Percentiles rank a stretch among this genome's conserved stretches.
These are phyloP conservation scores for Holcopasites calliopsidis DNA, from an alignment of 1,140 invertebrate species.

Conservation along the genomic window DNA sequence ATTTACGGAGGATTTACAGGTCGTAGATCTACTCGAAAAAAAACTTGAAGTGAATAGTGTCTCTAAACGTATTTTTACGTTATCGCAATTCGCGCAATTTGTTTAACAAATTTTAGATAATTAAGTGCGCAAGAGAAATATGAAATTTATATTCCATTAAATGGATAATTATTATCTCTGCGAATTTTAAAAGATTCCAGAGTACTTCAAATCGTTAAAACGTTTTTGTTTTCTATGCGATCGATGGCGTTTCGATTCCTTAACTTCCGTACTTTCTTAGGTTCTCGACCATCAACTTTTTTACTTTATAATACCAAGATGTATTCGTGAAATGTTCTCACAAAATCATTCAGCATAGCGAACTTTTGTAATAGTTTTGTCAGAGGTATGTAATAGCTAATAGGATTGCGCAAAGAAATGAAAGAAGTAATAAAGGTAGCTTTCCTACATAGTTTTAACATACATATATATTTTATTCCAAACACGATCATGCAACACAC, in stretches of 20 bases:
- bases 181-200: conserved; percentile 18
- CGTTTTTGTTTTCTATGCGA: conserved; percentile 19
- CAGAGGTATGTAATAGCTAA: conserved; percentile 57
- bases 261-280: conserved; percentile 16
- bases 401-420: conserved; percentile 58
- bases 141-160: conserved; percentile 49
- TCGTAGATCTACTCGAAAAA: conserved; percentile 45
- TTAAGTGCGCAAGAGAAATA: conserved; percentile 35
- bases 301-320: conserved; percentile 31
- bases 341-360: conserved; percentile 47
- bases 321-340: conserved; percentile 26
- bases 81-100: conserved; percentile 31
- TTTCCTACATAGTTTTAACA: conserved; percentile 67
- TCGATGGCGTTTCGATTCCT: conserved; percentile 22
- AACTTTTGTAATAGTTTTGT: conserved; percentile 61
- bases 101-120: conserved; percentile 52
- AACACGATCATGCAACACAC: background rate
- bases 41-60: conserved; percentile 11
- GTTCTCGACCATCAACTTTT: conserved; percentile 38
- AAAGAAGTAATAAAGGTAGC: conserved; percentile 63
- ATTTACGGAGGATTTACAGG: conserved; percentile 64
- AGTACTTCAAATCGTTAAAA: conserved; percentile 16
- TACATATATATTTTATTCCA: conserved; percentile 51
- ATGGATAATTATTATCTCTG: conserved; percentile 44
- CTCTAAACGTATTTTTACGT: conserved; percentile 45